These are phyloP conservation scores for Ferdinandea cuprea DNA, from an alignment of 2,888 invertebrate genomes.

Conservation along the genomic window DNA sequence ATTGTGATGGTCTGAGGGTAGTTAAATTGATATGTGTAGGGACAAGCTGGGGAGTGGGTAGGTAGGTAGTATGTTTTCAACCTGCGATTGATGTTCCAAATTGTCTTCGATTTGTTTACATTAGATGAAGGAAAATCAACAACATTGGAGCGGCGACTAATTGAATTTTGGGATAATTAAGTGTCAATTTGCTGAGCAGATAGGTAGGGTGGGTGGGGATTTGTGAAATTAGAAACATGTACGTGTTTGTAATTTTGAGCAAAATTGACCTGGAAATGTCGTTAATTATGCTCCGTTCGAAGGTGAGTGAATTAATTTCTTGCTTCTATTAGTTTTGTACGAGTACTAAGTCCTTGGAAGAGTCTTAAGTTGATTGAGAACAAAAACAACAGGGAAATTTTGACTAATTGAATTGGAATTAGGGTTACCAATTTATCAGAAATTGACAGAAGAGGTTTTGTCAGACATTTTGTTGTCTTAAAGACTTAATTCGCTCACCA, in stretches of 20 bases:
- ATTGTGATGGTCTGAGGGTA: conserved; percentile 46
- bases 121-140: conserved; percentile 49
- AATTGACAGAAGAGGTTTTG: no score
- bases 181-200: conserved; percentile 62
- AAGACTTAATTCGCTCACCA: no score
- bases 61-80: conserved; percentile 10
- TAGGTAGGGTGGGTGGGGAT: not conserved
- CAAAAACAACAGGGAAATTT: no score
- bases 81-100: conserved; percentile 66
- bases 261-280: no score
- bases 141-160: conserved; percentile 54
- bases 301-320: not conserved
- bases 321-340: no score
- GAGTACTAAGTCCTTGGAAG: no score
- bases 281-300: not conserved
- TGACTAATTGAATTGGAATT: no score
- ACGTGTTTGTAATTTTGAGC: no score
- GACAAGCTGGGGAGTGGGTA: not conserved
- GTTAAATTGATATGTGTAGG: conserved; percentile 61
- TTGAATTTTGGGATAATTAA: conserved; percentile 73
- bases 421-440: no score
- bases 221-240: not conserved
- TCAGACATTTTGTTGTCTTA: no score
- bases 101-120: conserved; percentile 70
- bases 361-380: no score